Evolutionary conservation across 1,140 invertebrate genomes (phyloP), one percentile per base, ranked within the genome.

Genomic region (Solenopsis invicta): DNA sequence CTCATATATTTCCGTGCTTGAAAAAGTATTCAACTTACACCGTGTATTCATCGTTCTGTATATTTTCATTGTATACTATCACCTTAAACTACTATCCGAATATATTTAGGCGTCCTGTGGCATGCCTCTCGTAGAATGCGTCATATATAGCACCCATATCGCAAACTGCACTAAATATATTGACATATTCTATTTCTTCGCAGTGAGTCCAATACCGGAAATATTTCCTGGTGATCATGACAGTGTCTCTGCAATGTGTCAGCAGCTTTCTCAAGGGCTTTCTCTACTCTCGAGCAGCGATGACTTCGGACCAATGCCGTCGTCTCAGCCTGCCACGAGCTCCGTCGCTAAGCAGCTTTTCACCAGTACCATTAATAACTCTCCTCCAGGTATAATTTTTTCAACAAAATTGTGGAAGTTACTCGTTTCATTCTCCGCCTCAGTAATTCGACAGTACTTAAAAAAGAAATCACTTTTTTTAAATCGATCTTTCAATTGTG

Each of bases 211-310:
- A 41, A 98, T 98, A 94, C 97, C 97, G 29, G 98, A 98, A 96
- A 96, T 97, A 91, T 97, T 98, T 64, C 97, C 97, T 87, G 96
- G 95, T 82, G 95, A 94, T n/a, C 96, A 96, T 16, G 97, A 98
- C 93, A 97, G 97, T 21, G 98, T 99, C 29, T 97, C 98, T 88
- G 97, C 98, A 85, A 97, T 98, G 96, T 99, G 98, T 95, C 98
- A 98, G 94, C 98, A 99, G 93, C 96, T 99, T 50, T 97, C 98
- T 50, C 97, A 97, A 94, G 98, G 98, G 21, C 95, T 99, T 21
- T 97, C 97, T 48, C 96, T 98, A 84, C 96, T 99, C 6, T 97
- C 97, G 3, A 97, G 97, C 87, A 97, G 96, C 90, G 97, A 96
- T 91, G 92, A 97, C 94, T 94, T 94, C 95, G 88, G 96, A 95